These are phyloP conservation scores for Lophura swinhoii DNA, from an alignment of 2,797 vertebrate genomes.

Conservation along the genomic window DNA sequence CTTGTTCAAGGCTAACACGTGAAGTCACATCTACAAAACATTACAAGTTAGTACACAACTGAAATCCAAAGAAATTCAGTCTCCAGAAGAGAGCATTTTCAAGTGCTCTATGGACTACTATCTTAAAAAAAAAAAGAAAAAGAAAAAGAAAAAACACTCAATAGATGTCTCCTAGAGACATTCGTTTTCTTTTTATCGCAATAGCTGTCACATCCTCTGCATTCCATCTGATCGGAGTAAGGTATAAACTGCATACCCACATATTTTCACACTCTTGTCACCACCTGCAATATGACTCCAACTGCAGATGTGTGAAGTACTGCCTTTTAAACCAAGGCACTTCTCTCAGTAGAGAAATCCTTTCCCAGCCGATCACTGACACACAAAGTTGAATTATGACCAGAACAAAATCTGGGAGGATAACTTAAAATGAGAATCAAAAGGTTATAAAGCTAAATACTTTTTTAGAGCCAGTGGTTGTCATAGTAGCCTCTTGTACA, in stretches of 20 bases:
- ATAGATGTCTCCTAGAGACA: background rate
- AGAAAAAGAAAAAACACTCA: background rate
- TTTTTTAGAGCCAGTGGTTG: conserved; percentile 49
- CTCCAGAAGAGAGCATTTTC: background rate
- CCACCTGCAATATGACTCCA: background rate
- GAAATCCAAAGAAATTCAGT: background rate
- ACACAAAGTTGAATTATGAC: conserved; percentile 15
- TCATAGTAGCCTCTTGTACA: conserved; percentile 35
- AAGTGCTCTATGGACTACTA: background rate
- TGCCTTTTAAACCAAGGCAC: background rate
- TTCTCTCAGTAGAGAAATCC: background rate
- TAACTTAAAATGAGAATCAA: conserved; percentile 48
- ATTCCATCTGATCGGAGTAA: background rate
- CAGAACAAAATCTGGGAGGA: conserved; percentile 46
- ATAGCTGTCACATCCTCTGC: background rate
- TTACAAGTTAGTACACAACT: background rate
- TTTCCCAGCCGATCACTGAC: background rate
- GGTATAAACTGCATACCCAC: background rate
- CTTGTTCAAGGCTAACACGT: background rate
- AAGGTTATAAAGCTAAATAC: conserved; percentile 56
- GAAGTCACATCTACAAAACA: background rate
- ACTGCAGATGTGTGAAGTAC: background rate
- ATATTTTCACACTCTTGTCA: background rate
- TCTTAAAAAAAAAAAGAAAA: background rate
- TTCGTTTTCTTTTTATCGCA: background rate